phyloP scores from a whole-genome alignment of 2,888 invertebrate genomes.

The Tetragonula carbonaria region DNA sequence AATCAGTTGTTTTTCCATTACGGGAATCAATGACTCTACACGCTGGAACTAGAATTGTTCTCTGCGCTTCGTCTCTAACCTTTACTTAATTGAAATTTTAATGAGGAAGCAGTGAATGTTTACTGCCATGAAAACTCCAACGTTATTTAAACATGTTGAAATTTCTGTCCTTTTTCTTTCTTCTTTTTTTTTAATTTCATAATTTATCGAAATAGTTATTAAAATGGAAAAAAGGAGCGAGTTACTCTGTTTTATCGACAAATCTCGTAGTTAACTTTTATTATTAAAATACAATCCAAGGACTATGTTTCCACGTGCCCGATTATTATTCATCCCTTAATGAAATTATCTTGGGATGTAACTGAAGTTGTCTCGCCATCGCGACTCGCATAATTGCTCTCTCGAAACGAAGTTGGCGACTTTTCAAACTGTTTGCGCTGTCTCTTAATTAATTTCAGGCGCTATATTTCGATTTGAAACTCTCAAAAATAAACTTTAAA shows the following conservation, averaged over 20 bases:
- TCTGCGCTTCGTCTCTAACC: not conserved
- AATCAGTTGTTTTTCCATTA: not conserved
- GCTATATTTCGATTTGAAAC: slow-evolving; percentile 22
- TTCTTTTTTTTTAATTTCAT: not conserved
- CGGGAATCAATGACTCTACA: not conserved
- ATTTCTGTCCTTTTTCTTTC: not conserved
- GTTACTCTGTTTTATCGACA: not conserved
- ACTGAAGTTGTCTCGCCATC: not conserved
- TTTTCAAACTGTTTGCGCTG: slow-evolving; percentile 8
- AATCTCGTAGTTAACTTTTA: not conserved
- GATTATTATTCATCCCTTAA: slow-evolving; percentile 37
- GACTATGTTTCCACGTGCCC: slow-evolving; percentile 10
- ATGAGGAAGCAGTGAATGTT: not conserved
- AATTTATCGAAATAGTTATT: not conserved
- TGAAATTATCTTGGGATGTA: slow-evolving; percentile 3
- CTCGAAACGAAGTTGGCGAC: not conserved
- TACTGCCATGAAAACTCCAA: not conserved
- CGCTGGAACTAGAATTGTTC: not conserved
- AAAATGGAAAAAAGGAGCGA: too few species aligned
- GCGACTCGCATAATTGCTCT: not conserved
- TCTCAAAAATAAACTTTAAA: not conserved
- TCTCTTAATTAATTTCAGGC: not conserved
- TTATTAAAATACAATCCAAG: slow-evolving; percentile 8
- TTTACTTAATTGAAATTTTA: slow-evolving; percentile 4
- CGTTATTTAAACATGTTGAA: not conserved